A percentile compares a stretch with the other conserved stretches of the same genome.
These are phyloP conservation scores for Suncus etruscus DNA, from an alignment of 2,113 vertebrate species.

Conservation along the genomic window DNA sequence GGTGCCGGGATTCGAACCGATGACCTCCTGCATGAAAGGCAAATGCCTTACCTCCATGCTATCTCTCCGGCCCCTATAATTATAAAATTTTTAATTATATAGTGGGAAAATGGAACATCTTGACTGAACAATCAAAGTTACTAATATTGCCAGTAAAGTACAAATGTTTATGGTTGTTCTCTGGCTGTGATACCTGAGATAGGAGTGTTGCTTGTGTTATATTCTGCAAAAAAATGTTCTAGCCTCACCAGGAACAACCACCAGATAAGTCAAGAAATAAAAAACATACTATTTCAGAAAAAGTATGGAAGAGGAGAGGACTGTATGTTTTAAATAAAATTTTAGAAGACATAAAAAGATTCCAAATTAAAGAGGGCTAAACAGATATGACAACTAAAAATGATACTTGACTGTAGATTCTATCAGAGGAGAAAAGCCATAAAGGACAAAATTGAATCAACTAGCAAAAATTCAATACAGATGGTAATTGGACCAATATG, in stretches of 20 bases:
- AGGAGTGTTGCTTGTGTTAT: neutral
- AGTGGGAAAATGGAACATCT: neutral
- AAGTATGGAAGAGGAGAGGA: neutral
- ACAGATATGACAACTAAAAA: neutral
- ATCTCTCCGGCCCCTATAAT: no score
- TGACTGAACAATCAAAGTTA: neutral
- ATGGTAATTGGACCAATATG: neutral
- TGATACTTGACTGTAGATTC: neutral
- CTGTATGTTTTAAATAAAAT: no score
- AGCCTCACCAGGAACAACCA: conserved; percentile 1
- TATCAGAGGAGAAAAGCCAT: neutral
- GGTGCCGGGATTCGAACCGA: no score
- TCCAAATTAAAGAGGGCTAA: conserved; percentile 5
- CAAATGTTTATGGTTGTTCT: neutral
- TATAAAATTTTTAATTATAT: neutral
- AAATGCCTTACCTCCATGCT: no score
- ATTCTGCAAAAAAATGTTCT: neutral
- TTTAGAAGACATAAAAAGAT: neutral
- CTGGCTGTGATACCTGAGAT: neutral
- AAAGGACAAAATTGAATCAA: neutral
- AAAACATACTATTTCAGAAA: neutral
- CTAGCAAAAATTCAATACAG: neutral
- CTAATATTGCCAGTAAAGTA: neutral
- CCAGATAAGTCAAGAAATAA: neutral
- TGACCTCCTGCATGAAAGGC: no score